These are phyloP conservation scores for Athrips mouffetella DNA, from an alignment of 2,888 invertebrate species.

Conservation along the genomic window DNA sequence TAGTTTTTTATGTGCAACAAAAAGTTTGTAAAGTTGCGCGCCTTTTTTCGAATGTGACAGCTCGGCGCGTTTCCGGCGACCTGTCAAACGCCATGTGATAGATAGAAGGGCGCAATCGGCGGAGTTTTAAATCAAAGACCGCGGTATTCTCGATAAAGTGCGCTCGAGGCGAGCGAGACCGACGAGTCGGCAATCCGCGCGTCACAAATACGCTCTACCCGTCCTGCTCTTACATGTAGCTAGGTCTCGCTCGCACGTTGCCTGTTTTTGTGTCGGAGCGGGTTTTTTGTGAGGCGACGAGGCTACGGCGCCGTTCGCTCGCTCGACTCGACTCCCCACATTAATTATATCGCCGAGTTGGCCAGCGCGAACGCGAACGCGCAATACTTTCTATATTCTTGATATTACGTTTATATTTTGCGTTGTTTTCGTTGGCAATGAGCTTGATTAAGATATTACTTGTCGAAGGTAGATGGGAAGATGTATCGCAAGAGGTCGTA, in stretches of 20 bases:
- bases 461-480: neutral
- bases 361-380: conserved; percentile 62
- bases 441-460: neutral
- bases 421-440: conserved; percentile 14
- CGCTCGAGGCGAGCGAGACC: conserved; percentile 71
- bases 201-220: conserved; percentile 67
- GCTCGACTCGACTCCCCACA: conserved; percentile 66
- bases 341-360: conserved; percentile 74
- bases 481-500: neutral
- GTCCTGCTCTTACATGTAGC: conserved; percentile 50
- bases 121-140: conserved; percentile 73
- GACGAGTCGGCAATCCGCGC: conserved; percentile 26
- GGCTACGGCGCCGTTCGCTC: conserved; percentile 61
- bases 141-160: conserved; percentile 70
- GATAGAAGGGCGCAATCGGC: conserved; percentile 76
- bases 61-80: conserved; percentile 66
- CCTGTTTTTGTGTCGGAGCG: conserved; percentile 76
- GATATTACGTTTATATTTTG: conserved; percentile 39
- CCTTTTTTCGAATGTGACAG: conserved; percentile 74
- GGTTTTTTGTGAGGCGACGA: conserved; percentile 71
- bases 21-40: conserved; percentile 42
- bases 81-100: conserved; percentile 79
- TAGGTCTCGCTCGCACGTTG: conserved; percentile 57
- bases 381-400: conserved; percentile 73
- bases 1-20: neutral